Percentiles rank a stretch among this genome's conserved stretches.
phyloP scores from a whole-genome alignment of 2,888 invertebrate species.

The Drosophila barbarae region DNA sequence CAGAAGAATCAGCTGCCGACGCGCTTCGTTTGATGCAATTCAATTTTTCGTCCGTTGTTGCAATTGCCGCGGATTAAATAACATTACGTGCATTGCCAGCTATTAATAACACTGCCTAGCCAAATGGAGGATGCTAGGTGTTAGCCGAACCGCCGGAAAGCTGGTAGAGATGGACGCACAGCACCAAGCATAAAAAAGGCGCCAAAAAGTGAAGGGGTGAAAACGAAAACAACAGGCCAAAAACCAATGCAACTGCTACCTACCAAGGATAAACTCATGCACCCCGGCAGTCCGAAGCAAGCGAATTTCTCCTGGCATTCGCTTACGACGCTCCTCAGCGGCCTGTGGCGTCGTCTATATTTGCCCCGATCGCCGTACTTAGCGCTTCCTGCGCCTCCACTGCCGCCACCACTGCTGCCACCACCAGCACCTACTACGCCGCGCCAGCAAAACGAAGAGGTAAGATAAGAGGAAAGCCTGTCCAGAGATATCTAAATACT shows the following conservation, averaged over 20 bases:
- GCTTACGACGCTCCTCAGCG: constrained; percentile 46
- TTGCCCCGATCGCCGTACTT: constrained; percentile 43
- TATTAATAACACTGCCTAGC: neutral
- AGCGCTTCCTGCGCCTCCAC: constrained; percentile 47
- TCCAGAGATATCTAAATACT: constrained; percentile 28
- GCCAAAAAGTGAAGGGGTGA: constrained; percentile 49
- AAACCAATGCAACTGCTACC: constrained; percentile 10
- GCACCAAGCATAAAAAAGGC: constrained; percentile 43
- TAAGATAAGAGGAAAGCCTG: constrained; percentile 53
- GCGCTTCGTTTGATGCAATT: constrained; percentile 63
- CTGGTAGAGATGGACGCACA: neutral
- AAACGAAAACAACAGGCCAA: constrained; percentile 15
- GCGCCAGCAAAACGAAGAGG: constrained; percentile 51
- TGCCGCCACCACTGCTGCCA: constrained; percentile 11
- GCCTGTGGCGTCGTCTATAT: constrained; percentile 57
- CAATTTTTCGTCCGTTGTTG: constrained; percentile 42
- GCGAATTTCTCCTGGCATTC: constrained; percentile 51
- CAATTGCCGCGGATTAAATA: constrained; percentile 26
- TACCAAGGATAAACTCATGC: constrained; percentile 51
- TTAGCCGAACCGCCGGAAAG: neutral
- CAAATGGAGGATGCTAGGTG: constrained; percentile 2
- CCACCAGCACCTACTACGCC: constrained; percentile 13
- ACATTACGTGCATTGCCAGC: constrained; percentile 3
- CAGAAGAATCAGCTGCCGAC: constrained; percentile 53
- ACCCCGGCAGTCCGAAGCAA: constrained; percentile 23